Percentiles rank a stretch among this genome's conserved stretches.
phyloP scores from a whole-genome alignment of 2,797 vertebrate species.

The Passerculus sandwichensis region DNA sequence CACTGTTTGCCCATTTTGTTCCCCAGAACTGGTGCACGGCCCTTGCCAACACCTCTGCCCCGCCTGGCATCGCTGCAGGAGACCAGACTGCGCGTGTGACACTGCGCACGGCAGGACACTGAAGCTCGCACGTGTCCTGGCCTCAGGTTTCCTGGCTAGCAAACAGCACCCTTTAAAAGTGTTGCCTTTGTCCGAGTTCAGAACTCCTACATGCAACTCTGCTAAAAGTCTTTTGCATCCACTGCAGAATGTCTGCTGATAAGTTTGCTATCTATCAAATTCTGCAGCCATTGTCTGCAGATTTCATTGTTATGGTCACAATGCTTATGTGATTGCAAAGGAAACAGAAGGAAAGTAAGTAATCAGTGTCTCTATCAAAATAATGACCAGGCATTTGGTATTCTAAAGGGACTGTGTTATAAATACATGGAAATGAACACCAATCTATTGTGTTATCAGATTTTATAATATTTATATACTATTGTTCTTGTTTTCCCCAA shows the following conservation, averaged over 20 bases:
- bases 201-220: background rate
- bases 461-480: background rate
- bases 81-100: background rate
- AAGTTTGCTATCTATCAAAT: background rate
- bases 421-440: background rate
- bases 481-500: background rate
- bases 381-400: background rate
- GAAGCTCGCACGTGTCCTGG: rapidly evolving
- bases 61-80: background rate
- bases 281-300: background rate
- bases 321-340: constrained; percentile 37
- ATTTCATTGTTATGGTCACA: constrained; percentile 33
- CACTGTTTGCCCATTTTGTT: background rate
- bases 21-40: background rate
- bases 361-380: background rate
- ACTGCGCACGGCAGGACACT: background rate
- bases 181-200: background rate
- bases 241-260: background rate
- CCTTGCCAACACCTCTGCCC: background rate
- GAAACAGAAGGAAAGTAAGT: constrained; percentile 6
- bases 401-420: background rate
- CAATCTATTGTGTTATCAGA: background rate
- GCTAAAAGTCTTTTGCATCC: background rate
- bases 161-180: background rate
- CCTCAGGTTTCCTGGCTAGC: background rate